Percentiles rank a stretch among this genome's conserved stretches.
Evolutionary conservation across 2,797 vertebrate genomes (phyloP).

Genomic region (Myotis vivesi): DNA sequence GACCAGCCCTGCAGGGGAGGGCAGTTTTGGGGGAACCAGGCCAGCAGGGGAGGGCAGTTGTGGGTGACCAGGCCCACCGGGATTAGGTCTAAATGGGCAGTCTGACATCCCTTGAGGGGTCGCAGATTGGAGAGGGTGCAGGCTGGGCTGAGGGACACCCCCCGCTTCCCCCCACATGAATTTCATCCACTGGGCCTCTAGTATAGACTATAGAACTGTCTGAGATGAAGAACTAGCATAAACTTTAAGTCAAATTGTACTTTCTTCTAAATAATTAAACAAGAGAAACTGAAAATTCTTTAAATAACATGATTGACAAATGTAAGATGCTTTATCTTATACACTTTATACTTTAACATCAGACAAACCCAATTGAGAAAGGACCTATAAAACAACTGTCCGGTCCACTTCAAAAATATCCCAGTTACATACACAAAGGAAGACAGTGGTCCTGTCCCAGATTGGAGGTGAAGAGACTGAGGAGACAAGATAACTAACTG

Average conservation of each 20-base stretch:
- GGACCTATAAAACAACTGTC: background rate
- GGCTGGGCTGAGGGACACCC: no score
- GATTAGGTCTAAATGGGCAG: no score
- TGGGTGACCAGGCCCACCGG: no score
- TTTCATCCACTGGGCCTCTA: no score
- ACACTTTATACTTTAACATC: background rate
- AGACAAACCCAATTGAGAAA: background rate
- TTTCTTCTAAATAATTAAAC: background rate
- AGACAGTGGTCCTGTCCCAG: background rate
- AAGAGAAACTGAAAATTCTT: background rate
- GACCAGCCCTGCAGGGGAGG: no score
- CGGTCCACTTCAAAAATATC: background rate
- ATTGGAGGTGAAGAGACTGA: background rate
- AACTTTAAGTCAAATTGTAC: background rate
- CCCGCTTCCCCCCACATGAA: no score
- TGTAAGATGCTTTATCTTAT: background rate
- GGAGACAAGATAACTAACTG: background rate
- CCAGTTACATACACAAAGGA: background rate
- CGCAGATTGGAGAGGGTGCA: no score
- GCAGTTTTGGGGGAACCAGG: no score
- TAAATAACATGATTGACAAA: background rate
- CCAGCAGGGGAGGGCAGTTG: no score
- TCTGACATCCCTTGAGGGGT: no score
- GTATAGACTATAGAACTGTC: background rate
- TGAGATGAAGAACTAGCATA: background rate